These are phyloP conservation scores for Chionoecetes opilio DNA, from an alignment of 1,140 invertebrate genomes.

Conservation along the genomic window DNA sequence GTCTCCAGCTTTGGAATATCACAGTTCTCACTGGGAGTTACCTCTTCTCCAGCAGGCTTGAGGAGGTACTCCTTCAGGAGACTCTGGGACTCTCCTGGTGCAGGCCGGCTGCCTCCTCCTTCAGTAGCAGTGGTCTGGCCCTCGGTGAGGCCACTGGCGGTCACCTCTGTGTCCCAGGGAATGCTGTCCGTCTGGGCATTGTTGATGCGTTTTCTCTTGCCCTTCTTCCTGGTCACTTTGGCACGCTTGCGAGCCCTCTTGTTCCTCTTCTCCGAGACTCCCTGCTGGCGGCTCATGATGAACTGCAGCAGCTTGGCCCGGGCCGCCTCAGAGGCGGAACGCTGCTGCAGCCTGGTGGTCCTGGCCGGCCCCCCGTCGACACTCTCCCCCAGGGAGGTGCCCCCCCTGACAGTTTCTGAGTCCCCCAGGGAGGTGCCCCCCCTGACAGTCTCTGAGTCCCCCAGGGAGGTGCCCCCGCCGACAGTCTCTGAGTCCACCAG, in stretches of 20 bases:
- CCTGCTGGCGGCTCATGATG: constrained; percentile 48
- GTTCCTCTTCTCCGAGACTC: neutral
- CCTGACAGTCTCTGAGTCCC: too few species aligned
- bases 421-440: too few species aligned
- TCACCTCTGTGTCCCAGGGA: too few species aligned
- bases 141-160: neutral
- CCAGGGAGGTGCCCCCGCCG: too few species aligned
- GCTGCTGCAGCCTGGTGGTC: neutral
- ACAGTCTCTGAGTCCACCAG: too few species aligned
- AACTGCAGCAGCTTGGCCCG: constrained; percentile 63
- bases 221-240: neutral
- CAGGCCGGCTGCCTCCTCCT: neutral
- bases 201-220: constrained; percentile 42
- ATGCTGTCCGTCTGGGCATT: neutral
- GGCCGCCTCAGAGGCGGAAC: neutral
- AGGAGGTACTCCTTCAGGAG: constrained; percentile 73
- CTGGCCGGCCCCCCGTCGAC: too few species aligned
- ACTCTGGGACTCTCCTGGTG: constrained; percentile 49
- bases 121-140: neutral
- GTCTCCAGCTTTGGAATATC: constrained; percentile 73
- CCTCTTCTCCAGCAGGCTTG: constrained; percentile 71
- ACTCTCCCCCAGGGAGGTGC: too few species aligned
- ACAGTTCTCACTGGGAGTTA: constrained; percentile 43
- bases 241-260: constrained; percentile 18
- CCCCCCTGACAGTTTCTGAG: too few species aligned